These are phyloP conservation scores for Lethrus apterus DNA, from an alignment of 1,140 invertebrate species.

Conservation along the genomic window DNA sequence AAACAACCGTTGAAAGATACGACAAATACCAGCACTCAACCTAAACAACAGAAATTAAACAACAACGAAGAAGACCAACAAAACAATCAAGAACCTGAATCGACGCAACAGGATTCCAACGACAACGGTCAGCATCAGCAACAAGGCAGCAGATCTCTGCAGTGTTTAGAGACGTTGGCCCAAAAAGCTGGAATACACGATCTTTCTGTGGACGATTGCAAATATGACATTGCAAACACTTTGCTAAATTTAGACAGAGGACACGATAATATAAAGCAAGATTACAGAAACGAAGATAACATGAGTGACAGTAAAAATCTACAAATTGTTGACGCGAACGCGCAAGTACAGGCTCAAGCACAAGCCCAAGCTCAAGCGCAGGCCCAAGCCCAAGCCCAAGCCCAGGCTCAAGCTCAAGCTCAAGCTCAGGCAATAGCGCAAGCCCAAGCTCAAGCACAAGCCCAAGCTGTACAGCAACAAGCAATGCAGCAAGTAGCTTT, in stretches of 20 bases:
- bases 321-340: conserved; percentile 31
- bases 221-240: conserved; percentile 56
- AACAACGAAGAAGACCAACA: conserved; percentile 30
- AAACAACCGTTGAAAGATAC: conserved; percentile 40
- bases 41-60: conserved; percentile 29
- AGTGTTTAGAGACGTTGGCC: conserved; percentile 57
- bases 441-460: conserved; percentile 38
- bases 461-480: conserved; percentile 39
- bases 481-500: conserved; percentile 37
- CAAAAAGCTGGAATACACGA: conserved; percentile 51
- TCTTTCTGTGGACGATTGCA: conserved; percentile 54
- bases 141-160: conserved; percentile 45
- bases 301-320: conserved; percentile 33
- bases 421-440: conserved; percentile 37
- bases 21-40: conserved; percentile 28
- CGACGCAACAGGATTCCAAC: conserved; percentile 26
- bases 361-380: conserved; percentile 37
- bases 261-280: conserved; percentile 27
- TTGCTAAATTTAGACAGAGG: conserved; percentile 47
- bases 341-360: conserved; percentile 34
- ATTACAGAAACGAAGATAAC: conserved; percentile 16
- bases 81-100: conserved; percentile 31
- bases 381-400: conserved; percentile 31
- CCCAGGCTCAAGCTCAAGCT: conserved; percentile 38
- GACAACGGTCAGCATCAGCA: conserved; percentile 18